Percentiles rank a stretch among this genome's conserved stretches.
Evolutionary conservation across 1,140 invertebrate genomes (phyloP).

Genomic region (Brevipalpus yothersi): DNA sequence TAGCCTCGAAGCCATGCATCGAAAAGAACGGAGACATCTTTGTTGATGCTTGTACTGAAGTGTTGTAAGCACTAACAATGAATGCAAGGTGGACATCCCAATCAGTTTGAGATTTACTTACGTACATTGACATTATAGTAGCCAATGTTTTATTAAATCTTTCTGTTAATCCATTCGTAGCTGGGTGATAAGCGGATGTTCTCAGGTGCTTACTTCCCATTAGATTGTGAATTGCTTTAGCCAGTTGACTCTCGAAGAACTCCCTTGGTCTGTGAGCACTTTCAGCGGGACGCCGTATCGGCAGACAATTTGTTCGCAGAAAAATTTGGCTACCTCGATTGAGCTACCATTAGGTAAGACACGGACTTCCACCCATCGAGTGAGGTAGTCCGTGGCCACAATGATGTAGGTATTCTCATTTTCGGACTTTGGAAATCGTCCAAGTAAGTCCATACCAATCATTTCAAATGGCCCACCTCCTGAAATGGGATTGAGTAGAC

Average conservation of each 20-base stretch:
- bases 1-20: constrained; percentile 14
- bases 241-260: not conserved
- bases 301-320: constrained; percentile 17
- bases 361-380: constrained; percentile 12
- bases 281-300: constrained; percentile 15
- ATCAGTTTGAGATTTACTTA: constrained; percentile 9
- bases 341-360: constrained; percentile 5
- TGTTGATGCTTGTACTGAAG: constrained; percentile 11
- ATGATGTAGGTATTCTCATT: constrained; percentile 14
- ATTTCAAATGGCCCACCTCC: constrained; percentile 9
- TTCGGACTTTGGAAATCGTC: constrained; percentile 10
- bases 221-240: not conserved
- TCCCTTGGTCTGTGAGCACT: constrained; percentile 14
- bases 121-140: constrained; percentile 14
- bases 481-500: constrained; percentile 5
- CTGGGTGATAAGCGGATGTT: constrained; percentile 11
- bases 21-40: constrained; percentile 13
- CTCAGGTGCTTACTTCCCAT: constrained; percentile 8
- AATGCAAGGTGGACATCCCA: constrained; percentile 16
- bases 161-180: constrained; percentile 12
- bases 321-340: constrained; percentile 4
- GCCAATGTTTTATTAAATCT: constrained; percentile 12
- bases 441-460: not conserved
- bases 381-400: constrained; percentile 14
- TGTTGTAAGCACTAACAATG: constrained; percentile 6